Evolutionary conservation across 1,140 invertebrate species (phyloP), one percentile per base, ranked within the genome.

Genomic region (Cotesia chilonis): DNA sequence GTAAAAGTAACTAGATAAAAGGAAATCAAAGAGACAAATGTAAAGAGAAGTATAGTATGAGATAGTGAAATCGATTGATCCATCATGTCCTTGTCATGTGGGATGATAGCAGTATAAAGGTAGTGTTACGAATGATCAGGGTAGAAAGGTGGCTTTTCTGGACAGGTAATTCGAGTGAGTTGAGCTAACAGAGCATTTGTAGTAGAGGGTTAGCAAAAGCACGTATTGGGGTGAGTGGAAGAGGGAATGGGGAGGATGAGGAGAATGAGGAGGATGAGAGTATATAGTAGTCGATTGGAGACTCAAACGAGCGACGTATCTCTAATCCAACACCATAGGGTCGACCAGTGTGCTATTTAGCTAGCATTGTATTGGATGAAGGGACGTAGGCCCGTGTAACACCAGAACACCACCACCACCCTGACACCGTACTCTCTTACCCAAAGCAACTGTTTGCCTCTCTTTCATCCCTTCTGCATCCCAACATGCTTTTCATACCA

Each of bases 281-380:
- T 37, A 47, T 38, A 64, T 35, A 64, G 66, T 54, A 70, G 69
- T 59, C 60, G 57, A 59, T 64, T 74, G 38, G 77, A 75, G 77
- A 80, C 81, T 84, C 84, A 83, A 85, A 85, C 82, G 81, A 85
- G 78, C 80, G 77, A 82, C 80, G 80, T 81, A 83, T 82, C 82
- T 84, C 82, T 84, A 82, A 85, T 84, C 82, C 82, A 82, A 82
- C 83, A 79, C 81, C 80, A 78, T 81, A 79, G 79, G 78, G 81
- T 78, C 79, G 80, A 83, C 80, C 82, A 81, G 77, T 47, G 41
- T 79, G 82, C 83, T 83, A 84, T 84, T 84, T 83, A 83, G 82
- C 76, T 78, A 76, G 82, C 80, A 83, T 83, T 84, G 82, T 84
- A 81, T 82, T 79, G 83, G 82, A 81, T 83, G 82, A 84, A 82